Base-by-base conservation (phyloP, 2,797 vertebrate genomes). In the Coregonus sp. region DNA sequence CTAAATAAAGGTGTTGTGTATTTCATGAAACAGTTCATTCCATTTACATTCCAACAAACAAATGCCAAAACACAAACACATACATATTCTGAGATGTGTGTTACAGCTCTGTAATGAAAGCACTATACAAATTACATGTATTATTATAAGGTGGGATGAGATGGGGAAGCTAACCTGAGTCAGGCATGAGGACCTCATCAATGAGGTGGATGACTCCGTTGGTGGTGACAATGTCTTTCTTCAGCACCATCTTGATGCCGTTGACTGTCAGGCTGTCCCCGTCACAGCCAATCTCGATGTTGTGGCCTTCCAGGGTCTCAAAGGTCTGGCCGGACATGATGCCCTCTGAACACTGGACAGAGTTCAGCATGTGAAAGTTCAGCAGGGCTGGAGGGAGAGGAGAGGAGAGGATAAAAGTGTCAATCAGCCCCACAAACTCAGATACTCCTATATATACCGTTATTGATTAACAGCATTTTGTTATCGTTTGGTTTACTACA, bases 181-280 rank as follows among this genome's bases (percentile, higher is more conserved):
- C 95, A 75, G 98, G 98, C 91, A 99, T 95, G 70, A 99, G 93
- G 66, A 99, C 97, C 88, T 95, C 67, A 81, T 97, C 96, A 73
- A 99, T 97, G 73, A 98, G 89, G 83, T 99, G 98, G 86, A 99
- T 96, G 78, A 99, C 97, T 0, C 98, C 98, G 1, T 99, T 99
- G 86, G 87, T 96, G 74, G 97, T 96, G 72, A 99, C 96, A 50
- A 99, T 97, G 82, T 99, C 98, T 90, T 99, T 99, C 84, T 95
- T 95, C 76, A 89, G 92, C 50, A 99, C 97, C 96, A 99, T 98
- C 93, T 97, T 97, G 81, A 97, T 81, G 7, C 98, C 98, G 1
- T 99, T 99, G 56, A 99, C 92, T 4, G 97, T 98, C 67, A 99
- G 82, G 72, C 95, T 98, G 66, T 99, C 96, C 0, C 98, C 98